Evolutionary conservation across 2,888 invertebrate genomes (phyloP).

Genomic region (Steinernema hermaphroditum): DNA sequence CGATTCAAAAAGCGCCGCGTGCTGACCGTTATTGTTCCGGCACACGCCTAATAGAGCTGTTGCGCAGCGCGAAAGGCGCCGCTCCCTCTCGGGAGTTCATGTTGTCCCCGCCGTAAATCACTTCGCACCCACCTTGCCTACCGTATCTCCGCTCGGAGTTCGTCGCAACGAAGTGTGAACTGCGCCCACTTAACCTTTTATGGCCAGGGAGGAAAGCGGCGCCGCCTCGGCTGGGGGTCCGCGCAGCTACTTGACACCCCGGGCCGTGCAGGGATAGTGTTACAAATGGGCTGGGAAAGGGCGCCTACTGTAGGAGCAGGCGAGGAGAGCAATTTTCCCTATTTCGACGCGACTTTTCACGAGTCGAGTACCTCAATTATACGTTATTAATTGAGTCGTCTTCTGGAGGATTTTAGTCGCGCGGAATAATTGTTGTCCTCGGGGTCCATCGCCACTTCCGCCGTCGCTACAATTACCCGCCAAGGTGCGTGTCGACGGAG

Average conservation of each 20-base stretch:
- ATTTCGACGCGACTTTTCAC: conserved; percentile 20
- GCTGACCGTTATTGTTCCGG: conserved; percentile 27
- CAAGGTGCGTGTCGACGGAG: background rate
- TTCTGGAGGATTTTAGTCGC: conserved; percentile 25
- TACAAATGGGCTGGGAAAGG: conserved; percentile 1
- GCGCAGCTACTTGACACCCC: conserved; percentile 25
- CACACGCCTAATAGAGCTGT: conserved; percentile 26
- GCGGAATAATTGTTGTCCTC: conserved; percentile 31
- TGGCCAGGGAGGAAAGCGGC: background rate
- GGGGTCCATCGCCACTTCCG: conserved; percentile 13
- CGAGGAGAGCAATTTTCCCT: conserved; percentile 6
- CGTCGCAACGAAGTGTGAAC: background rate
- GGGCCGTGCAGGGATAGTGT: background rate
- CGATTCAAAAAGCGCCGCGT: conserved; percentile 17
- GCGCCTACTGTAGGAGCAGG: background rate
- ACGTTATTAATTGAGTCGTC: conserved; percentile 27
- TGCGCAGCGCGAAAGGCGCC: background rate
- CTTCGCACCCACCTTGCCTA: background rate
- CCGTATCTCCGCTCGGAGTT: background rate
- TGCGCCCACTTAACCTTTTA: background rate
- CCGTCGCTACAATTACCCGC: conserved; percentile 19
- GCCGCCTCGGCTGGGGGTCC: background rate
- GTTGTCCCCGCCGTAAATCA: conserved; percentile 24
- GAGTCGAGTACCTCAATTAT: conserved; percentile 31
- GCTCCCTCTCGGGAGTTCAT: conserved; percentile 20